phyloP scores from a whole-genome alignment of 2,888 invertebrate genomes.

The Meghimatium bilineatum region DNA sequence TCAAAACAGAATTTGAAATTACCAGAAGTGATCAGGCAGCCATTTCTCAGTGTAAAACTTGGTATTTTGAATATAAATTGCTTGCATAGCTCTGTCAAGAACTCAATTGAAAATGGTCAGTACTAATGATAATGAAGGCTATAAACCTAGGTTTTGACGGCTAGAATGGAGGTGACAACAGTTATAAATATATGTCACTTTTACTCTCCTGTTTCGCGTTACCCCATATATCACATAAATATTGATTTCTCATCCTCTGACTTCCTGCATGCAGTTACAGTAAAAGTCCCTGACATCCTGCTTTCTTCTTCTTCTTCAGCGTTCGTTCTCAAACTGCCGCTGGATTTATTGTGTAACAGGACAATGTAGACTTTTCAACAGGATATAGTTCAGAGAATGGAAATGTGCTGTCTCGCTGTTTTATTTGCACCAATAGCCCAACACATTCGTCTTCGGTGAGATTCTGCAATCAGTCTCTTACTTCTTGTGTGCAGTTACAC shows the following conservation, averaged over 20 bases:
- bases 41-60: neutral
- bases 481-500: neutral
- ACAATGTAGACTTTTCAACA: too few relatives aligned
- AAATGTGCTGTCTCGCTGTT: too few relatives aligned
- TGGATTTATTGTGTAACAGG: too few relatives aligned
- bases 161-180: neutral
- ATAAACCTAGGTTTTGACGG: neutral
- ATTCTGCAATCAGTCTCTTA: neutral
- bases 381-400: too few relatives aligned
- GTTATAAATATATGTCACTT: neutral
- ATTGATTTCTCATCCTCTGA: neutral
- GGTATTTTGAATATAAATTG: neutral
- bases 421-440: too few relatives aligned
- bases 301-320: too few relatives aligned
- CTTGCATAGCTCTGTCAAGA: neutral
- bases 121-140: neutral
- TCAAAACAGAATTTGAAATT: slow-evolving; percentile 8
- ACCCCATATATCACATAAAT: neutral
- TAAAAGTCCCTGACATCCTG: neutral
- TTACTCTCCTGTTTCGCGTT: too few relatives aligned
- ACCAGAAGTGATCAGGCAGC: neutral
- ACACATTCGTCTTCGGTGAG: too few relatives aligned
- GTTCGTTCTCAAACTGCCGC: too few relatives aligned
- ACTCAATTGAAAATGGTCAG: slow-evolving; percentile 6
- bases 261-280: neutral